Base-by-base conservation (phyloP, 2,113 vertebrate species). In the Sinocyclocheilus grahami region DNA sequence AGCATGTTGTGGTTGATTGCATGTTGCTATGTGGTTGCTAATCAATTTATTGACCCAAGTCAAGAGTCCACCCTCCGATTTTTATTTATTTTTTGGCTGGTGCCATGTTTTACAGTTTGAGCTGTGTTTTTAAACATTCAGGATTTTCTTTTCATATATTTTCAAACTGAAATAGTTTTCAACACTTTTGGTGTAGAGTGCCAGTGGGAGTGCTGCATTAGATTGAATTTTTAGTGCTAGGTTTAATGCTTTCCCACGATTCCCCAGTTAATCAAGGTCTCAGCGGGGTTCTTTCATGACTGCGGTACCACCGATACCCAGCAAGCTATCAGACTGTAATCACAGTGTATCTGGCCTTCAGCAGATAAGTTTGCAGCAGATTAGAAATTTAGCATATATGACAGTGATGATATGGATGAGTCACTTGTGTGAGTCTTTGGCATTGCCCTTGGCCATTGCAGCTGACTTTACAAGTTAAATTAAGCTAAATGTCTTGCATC, bases 181-280 rank as follows among this genome's bases (percentile, higher is more conserved):
- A 27, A 51, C n/a, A 24, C n/a, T 51, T 48, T 76, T 48, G 42
- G 3, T 8, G 22, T 18, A 48, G 2, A 33, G 75, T 9, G 30
- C 27, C 51, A 78, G 27, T 51, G 7, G 76, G 42, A 51, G 42
- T 51, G 12, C 13, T 76, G n/a, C 74, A 76, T 48, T 76, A 51
- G 42, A 51, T 76, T 27, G n/a, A n/a, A 48, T 48, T 48, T 75
- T 48, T 48, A 24, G 12, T 48, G 42, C 42, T 48, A 75, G n/a
- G 74, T 76, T 76, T 55, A 33, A 55, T 55, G 76, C 48, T 78
- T 30, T 78, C 76, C 27, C 76, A 22, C 10, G 51, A 78, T 78
- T 78, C 16, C 46, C 51, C 14, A 5, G 46, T 55, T 55, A 55
- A 78, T 78, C 76, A 78, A 78, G 76, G 12, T 78, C 76, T 55